Percentiles rank a stretch among this genome's conserved stretches.
phyloP scores from a whole-genome alignment of 2,888 invertebrate genomes.

The Cataglyphis rosenhaueri region DNA sequence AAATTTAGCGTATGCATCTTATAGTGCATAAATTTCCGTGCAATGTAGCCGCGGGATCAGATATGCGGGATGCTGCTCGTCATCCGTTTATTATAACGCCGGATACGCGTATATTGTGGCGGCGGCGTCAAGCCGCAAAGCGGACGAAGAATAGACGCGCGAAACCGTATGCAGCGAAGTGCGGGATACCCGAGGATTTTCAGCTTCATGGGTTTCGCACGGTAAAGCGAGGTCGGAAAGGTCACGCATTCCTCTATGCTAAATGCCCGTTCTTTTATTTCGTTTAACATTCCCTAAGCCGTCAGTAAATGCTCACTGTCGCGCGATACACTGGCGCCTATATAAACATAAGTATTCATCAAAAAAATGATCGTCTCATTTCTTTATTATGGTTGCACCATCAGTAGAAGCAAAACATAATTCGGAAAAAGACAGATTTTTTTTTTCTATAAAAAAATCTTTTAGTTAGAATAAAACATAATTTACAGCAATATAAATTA shows the following conservation, averaged over 20 bases:
- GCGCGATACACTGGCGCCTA: background rate
- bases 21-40: conserved; percentile 38
- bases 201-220: conserved; percentile 38
- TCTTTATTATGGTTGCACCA: background rate
- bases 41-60: conserved; percentile 37
- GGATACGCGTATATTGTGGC: conserved; percentile 49
- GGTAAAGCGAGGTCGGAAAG: conserved; percentile 40
- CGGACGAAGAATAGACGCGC: conserved; percentile 54
- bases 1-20: conserved; percentile 21
- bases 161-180: conserved; percentile 36
- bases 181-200: conserved; percentile 53
- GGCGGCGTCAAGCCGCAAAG: conserved; percentile 39
- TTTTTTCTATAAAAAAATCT: too few relatives aligned
- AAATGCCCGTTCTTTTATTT: conserved; percentile 52
- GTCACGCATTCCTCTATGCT: conserved; percentile 33
- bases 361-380: background rate
- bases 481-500: conserved; percentile 2
- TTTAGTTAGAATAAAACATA: background rate
- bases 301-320: background rate
- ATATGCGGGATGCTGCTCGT: conserved; percentile 44
- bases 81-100: conserved; percentile 52
- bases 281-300: conserved; percentile 23
- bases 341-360: background rate
- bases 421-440: background rate
- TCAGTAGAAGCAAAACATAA: background rate